Evolutionary conservation across 2,888 invertebrate species (phyloP).

Genomic region (Hoplodrina blanda): DNA sequence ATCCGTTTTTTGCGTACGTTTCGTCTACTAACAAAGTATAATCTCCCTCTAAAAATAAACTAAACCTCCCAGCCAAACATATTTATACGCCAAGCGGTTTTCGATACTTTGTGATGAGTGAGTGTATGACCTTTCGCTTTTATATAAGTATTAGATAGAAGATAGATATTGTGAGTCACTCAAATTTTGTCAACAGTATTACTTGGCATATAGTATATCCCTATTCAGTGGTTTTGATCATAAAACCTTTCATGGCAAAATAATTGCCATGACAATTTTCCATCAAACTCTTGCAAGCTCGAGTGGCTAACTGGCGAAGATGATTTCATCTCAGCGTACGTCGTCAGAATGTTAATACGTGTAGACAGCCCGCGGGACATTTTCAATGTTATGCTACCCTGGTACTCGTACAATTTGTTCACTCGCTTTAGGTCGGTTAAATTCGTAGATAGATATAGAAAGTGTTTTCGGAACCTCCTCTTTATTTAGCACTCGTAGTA

Average conservation of each 20-base stretch:
- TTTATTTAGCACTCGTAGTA: neutral
- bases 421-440: neutral
- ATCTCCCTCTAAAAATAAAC: no score
- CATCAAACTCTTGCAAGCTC: constrained; percentile 39
- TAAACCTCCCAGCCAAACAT: no score
- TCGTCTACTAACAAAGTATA: no score
- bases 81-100: no score
- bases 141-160: no score
- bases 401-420: constrained; percentile 51
- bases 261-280: constrained; percentile 34
- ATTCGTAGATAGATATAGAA: neutral
- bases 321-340: constrained; percentile 51
- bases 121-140: no score
- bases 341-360: constrained; percentile 59
- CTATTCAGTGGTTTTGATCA: no score
- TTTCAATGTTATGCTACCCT: constrained; percentile 44
- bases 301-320: constrained; percentile 38
- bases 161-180: no score
- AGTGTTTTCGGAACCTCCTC: neutral
- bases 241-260: neutral
- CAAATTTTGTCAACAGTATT: no score
- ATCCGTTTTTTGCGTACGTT: no score
- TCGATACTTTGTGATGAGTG: no score
- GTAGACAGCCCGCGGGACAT: constrained; percentile 61
- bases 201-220: no score